Percentiles rank a stretch among this genome's conserved stretches.
phyloP scores from a whole-genome alignment of 2,113 vertebrate species.

The Edolisoma coerulescens region DNA sequence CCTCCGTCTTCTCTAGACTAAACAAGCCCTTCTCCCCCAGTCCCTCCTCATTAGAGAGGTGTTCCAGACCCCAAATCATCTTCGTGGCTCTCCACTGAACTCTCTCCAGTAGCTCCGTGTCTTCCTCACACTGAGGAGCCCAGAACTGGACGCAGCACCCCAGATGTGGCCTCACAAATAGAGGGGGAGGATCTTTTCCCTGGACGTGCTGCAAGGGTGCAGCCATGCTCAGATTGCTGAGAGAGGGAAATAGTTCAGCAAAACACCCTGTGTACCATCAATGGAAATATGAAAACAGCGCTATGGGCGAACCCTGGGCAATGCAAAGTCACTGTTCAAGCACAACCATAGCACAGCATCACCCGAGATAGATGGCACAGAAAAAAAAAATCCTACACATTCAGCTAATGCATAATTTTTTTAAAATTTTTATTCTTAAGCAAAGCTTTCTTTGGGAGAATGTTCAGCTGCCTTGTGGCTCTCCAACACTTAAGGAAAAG shows the following conservation, averaged over 20 bases:
- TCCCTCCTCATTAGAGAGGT: no score
- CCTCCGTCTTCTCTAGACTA: neutral
- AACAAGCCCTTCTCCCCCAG: neutral
- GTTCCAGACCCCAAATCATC: neutral
- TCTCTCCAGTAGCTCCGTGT: neutral
- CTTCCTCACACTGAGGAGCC: neutral
- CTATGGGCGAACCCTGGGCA: accelerated
- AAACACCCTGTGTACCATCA: accelerated
- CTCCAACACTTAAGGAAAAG: neutral
- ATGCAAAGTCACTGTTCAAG: accelerated
- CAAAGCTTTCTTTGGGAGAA: neutral
- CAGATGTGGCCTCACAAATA: neutral
- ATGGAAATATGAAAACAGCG: accelerated
- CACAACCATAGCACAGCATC: accelerated
- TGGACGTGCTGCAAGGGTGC: accelerated
- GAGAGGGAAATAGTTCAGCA: accelerated
- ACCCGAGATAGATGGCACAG: accelerated
- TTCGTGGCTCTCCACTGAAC: no score
- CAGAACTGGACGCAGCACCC: no score
- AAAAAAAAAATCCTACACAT: neutral
- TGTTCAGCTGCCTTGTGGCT: neutral
- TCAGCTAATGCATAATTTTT: neutral
- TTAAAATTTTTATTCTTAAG: neutral
- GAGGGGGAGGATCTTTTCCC: accelerated
- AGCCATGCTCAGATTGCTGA: accelerated